These are phyloP conservation scores for Dasysyrphus tricinctus DNA, from an alignment of 2,888 invertebrate species.

Conservation along the genomic window DNA sequence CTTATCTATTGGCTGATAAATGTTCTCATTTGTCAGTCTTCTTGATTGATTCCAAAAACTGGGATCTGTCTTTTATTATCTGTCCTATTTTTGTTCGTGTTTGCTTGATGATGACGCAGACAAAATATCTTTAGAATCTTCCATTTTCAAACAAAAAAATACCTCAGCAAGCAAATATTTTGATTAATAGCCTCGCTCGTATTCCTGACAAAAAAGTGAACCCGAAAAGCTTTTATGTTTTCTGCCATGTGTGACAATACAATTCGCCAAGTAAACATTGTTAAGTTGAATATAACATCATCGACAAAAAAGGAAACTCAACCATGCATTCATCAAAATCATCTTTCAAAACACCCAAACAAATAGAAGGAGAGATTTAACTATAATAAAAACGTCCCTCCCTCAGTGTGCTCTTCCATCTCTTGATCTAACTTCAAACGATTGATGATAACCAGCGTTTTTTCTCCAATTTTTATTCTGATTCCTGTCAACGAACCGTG, in stretches of 20 bases:
- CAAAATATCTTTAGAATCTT: slow-evolving; percentile 25
- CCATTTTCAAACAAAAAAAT: slow-evolving; percentile 8
- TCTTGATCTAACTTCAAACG: slow-evolving; percentile 59
- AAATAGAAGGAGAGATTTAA: slow-evolving; percentile 28
- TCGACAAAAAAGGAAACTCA: slow-evolving; percentile 1
- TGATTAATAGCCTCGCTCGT: slow-evolving; percentile 49
- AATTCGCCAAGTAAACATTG: slow-evolving; percentile 61
- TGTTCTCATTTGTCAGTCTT: slow-evolving; percentile 39
- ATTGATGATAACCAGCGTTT: slow-evolving; percentile 60
- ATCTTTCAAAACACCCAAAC: slow-evolving; percentile 13
- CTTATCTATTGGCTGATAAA: slow-evolving; percentile 19
- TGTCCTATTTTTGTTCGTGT: neutral
- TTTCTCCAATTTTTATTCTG: slow-evolving; percentile 1
- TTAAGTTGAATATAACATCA: slow-evolving; percentile 40
- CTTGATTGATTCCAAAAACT: slow-evolving; percentile 15
- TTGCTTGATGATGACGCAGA: slow-evolving; percentile 28
- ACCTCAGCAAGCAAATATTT: slow-evolving; percentile 30
- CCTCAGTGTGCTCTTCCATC: neutral
- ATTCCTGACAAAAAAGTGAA: neutral
- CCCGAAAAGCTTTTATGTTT: slow-evolving; percentile 38
- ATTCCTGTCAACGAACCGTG: slow-evolving; percentile 61
- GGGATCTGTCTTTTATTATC: slow-evolving; percentile 10
- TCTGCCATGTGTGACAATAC: slow-evolving; percentile 58
- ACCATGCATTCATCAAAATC: slow-evolving; percentile 50
- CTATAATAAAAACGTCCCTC: neutral